Evolutionary conservation across 1,140 invertebrate genomes (phyloP), one percentile per base, ranked within the genome.

Genomic region (Sycobia sp.): DNA sequence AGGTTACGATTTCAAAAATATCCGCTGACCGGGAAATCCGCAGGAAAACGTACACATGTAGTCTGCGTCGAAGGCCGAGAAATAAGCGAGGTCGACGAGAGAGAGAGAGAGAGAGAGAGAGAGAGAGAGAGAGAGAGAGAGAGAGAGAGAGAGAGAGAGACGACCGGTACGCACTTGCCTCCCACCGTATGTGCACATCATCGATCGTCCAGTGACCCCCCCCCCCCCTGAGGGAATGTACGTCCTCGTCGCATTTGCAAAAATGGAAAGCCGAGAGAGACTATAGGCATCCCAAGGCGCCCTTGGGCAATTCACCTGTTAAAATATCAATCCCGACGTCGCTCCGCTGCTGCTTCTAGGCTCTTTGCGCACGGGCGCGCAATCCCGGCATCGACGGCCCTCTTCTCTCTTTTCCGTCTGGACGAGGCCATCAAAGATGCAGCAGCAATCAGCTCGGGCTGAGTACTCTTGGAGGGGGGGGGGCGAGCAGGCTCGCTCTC

Each of bases 351-450:
- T 44, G 58, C 65, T 27, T 14, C 16, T n/a, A 4, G 39, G 5
- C 16, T 2, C 16, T 9, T 4, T 2, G 68, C 69, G 68, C 70
- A 73, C 36, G 51, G 51, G 39, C 38, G 14, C 13, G 49, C 58
- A 61, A 61, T 27, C 38, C 58, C 49, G 43, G 4, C 29, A 25
- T 7, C 13, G 27, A 2, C 67, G 4, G 27, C 16, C n/a, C 47
- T 50, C 50, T 53, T 38, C 13, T 51, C 29, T 16, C n/a, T 20
- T 16, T 60, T 67, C 69, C 69, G 76, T 80, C 77, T 79, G 76
- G 76, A 69, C 73, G 75, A 76, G 74, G 73, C 80, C n/a, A 82
- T 82, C 79, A 82, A 81, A 82, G 74, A 82, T 82, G 79, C 77
- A 82, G 66, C 72, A 81, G 80, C 79, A 82, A 82, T 82, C 80